phyloP scores from a whole-genome alignment of 2,113 vertebrate genomes.

The Dissostichus mawsoni region DNA sequence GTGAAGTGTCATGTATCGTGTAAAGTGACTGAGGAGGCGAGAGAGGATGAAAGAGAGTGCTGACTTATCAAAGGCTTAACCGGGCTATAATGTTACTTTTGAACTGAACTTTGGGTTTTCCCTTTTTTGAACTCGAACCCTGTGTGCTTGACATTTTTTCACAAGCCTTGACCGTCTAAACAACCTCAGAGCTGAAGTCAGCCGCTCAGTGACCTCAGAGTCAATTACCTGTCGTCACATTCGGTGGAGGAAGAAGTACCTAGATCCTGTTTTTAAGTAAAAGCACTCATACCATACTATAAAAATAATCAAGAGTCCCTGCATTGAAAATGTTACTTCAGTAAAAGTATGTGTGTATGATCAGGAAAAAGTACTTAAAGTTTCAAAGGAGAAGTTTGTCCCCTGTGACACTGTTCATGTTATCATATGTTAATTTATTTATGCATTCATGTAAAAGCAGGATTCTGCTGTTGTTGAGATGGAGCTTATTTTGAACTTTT shows the following conservation, averaged over 20 bases:
- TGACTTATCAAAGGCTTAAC: constrained; percentile 16
- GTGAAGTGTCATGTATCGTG: neutral
- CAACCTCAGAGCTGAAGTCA: constrained; percentile 22
- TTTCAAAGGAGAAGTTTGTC: no score
- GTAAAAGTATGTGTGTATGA: no score
- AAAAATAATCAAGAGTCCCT: no score
- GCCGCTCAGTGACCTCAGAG: constrained; percentile 1
- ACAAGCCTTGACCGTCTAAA: constrained; percentile 7
- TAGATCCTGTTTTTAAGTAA: no score
- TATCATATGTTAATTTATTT: no score
- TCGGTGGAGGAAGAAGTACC: neutral
- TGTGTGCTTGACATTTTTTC: constrained; percentile 18
- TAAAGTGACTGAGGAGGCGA: constrained; percentile 4
- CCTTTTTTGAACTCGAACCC: constrained; percentile 1
- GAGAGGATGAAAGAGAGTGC: constrained; percentile 9
- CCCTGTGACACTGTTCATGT: no score
- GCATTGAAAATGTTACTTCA: no score
- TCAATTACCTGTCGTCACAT: neutral
- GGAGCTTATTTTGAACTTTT: no score
- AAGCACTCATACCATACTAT: no score
- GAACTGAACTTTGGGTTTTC: constrained; percentile 23
- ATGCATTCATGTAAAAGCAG: no score
- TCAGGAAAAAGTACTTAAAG: no score
- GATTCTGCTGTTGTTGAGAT: no score
- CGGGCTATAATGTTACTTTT: constrained; percentile 24